Base-by-base conservation (phyloP, 2,888 invertebrate species). In the Drosophila setosimentum region DNA sequence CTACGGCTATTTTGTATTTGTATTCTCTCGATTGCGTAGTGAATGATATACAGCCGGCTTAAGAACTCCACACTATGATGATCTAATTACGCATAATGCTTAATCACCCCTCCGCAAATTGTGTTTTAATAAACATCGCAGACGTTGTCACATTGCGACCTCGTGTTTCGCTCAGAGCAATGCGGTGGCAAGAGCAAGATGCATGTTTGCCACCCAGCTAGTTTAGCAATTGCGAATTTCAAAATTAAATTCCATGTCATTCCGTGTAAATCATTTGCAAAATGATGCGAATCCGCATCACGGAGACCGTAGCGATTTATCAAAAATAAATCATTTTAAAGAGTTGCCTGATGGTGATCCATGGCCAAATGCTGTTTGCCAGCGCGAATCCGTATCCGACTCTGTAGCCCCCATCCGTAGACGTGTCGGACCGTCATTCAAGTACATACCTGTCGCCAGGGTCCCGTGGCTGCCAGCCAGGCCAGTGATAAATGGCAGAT, bases 261-360 rank as follows among this genome's bases (percentile, higher is more conserved):
- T 85, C 80, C 87, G 91, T 89, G 91, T 92, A 91, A 92, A 91
- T 92, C 90, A 91, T 89, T 89, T 87, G 80, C 88, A 74, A 86
- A 87, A 84, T 80, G 72, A 80, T 80, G 71, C 73, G 77, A 60
- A 62, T 65, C 70, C 73, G 67, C 59, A 69, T 55, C 57, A 69
- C 84, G 58, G 66, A 70, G 74, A 74, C 82, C 71, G 60, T 76
- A 75, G 84, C 82, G 88, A 92, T 92, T 92, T 92, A 92, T 92
- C 91, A 92, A 92, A 92, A 91, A 91, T 92, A 92, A 92, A 92
- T 92, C 91, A 92, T 92, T 90, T 90, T 87, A 85, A 91, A 86
- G 88, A 88, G 89, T 85, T 79, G 82, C 84, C 74, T 65, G 69
- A 33, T 40, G 21, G 35, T 30, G 62, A 62, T 60, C 65, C 63